Evolutionary conservation across 2,113 vertebrate genomes (phyloP), one percentile per base, ranked within the genome.

Genomic region (Hypocryptadius cinnamomeus): DNA sequence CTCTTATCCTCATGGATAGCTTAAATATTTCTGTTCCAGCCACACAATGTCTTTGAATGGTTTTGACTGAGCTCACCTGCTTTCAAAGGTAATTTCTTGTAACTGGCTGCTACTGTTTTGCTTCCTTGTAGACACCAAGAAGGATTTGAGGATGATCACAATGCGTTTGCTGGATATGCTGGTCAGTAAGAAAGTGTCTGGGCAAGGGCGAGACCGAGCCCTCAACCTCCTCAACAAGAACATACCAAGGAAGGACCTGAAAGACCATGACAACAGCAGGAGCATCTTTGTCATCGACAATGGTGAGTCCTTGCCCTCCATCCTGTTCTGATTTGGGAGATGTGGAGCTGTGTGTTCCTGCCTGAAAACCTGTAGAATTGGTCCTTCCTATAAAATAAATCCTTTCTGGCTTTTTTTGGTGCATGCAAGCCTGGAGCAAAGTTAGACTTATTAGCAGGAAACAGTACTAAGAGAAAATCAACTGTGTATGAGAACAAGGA

Each of bases 141-240:
- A 99, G 85, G 99, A 99, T 79, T 69, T 99, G 92, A 99, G 97
- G 96, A 97, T 97, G 79, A 99, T 99, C 96, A 98, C 98, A 0
- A 94, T 95, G 31, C 97, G 97, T 54, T 97, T 99, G 83, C 95
- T 99, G 81, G 99, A 99, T 89, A 99, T 99, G 99, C 95, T 99
- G 92, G 95, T 93, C 35, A 98, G 96, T 91, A 99, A 98, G 94
- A 99, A 98, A 31, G 98, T 99, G 8, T 99, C 99, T 42, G 99
- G 99, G 51, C 98, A 98, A 59, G 99, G 99, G 44, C 97, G 99
- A 94, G 99, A 99, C 90, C 98, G 98, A 95, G 99, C 99, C 5
- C 97, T 99, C 68, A 99, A 99, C 95, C 98, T 99, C 24, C 98
- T 99, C 88, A 98, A 97, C 92, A 99, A 98, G 94, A 99, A 99